Evolutionary conservation across 2,888 invertebrate species (phyloP), one percentile per base, ranked within the genome.

Genomic region (Kuschelorhynchus macadamiae): DNA sequence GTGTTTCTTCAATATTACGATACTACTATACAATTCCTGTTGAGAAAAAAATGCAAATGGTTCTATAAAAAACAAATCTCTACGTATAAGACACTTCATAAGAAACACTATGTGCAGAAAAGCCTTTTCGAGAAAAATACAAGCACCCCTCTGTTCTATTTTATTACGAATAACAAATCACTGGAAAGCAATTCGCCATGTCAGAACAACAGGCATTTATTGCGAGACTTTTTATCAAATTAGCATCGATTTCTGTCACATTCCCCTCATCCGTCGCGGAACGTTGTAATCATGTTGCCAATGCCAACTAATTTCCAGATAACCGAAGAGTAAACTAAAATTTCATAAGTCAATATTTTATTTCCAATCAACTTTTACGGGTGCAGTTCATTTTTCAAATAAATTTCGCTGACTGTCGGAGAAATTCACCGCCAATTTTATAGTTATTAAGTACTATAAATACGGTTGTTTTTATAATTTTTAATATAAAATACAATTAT

Each of bases 211-310:
- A 72, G 73, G 74, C 74, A 76, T 71, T 77, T 77, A 79, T 77
- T 79, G 79, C 76, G 76, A 72, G 75, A 74, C 71, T 72, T 64
- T n/a, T 80, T 80, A 82, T 81, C 74, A 71, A 73, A 79, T 82
- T 82, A 81, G 70, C 79, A 82, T 82, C 76, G 82, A 81, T 81
- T 80, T 77, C 76, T 77, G 77, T 79, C 77, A 77, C 73, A 76
- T 75, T 76, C 77, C 74, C 69, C 73, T 61, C 69, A 25, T 52
- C 52, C 42, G 44, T 39, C 62, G 30, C 59, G 53, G 21, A 12
- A 21, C 70, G 60, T 30, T 14, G 25, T 53, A 66, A 61, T 61
- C 56, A 41, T 33, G 56, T 61, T 61, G 65, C 66, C 60, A 70
- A 21, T 61, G 63, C 56, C 62, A 67, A 63, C 67, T 67, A 67